Base-by-base conservation (phyloP, 1,140 invertebrate genomes). In the Nomia melanderi region DNA sequence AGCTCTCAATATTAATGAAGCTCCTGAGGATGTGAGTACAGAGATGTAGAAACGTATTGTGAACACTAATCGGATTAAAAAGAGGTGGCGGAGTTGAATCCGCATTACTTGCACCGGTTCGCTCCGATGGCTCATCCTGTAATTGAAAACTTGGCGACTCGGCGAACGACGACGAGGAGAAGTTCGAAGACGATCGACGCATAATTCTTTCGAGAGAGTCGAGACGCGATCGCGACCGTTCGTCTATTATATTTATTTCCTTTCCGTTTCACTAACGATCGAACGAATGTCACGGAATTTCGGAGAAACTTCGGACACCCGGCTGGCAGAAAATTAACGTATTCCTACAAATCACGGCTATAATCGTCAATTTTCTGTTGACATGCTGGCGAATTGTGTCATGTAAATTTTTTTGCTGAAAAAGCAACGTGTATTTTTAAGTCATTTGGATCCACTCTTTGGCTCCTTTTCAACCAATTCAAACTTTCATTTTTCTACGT, bases 1-100 rank as follows among this genome's bases (percentile, higher is more conserved):
- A 83, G 81, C 72, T 79, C 67, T 83, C 75, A 84, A 84, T 84
- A 84, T 83, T 83, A 76, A 84, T 77, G 71, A 82, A 84, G 29
- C 33, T 74, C 47, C 27, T 31, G 39, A n/a, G 41, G 25, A 72
- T 25, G 62, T 29, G 70, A 74, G 70, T 53, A 59, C 31, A 69
- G 50, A 76, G 65, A 76, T 36, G 64, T 29, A 83, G 71, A 59
- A 72, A 54, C 78, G 41, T 27, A 80, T 54, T 82, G 77, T 75
- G 54, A 71, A 65, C 59, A 44, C n/a, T 76, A 79, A 83, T 41
- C 54, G 54, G 53, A 83, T 83, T 75, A 83, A 74, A 72, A 71
- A 73, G 79, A 50, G 53, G 71, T 54, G 59, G 29, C 53, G 23
- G n/a, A 76, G 41, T 31, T 31, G 39, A 69, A 78, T 78, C 67